Evolutionary conservation across 2,113 vertebrate species (phyloP).

Genomic region (Cephalopterus ornatus): DNA sequence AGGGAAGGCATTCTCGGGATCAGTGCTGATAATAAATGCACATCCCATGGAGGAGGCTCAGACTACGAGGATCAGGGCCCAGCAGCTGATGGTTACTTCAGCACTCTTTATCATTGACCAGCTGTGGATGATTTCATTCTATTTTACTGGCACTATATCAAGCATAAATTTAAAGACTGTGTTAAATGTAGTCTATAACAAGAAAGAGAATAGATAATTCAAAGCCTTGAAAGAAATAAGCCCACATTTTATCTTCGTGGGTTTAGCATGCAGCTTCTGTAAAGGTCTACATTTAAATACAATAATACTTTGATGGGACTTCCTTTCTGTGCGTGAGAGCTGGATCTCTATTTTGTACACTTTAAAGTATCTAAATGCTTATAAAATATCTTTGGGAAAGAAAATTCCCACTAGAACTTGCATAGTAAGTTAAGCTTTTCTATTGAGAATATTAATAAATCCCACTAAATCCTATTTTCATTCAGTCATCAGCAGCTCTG

Average conservation of each 20-base stretch:
- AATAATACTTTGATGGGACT: conserved; percentile 33
- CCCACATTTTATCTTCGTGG: neutral
- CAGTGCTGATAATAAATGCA: neutral
- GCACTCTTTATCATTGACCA: conserved; percentile 15
- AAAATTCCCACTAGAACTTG: conserved; percentile 51
- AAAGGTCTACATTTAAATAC: conserved; percentile 10
- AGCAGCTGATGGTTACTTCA: neutral
- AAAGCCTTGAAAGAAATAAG: conserved; percentile 31
- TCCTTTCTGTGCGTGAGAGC: conserved; percentile 23
- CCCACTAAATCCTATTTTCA: conserved; percentile 50
- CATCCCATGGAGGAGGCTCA: neutral
- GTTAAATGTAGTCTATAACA: conserved; percentile 43
- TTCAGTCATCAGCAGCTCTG: conserved; percentile 36
- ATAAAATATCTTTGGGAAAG: conserved; percentile 45
- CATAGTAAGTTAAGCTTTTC: conserved; percentile 50
- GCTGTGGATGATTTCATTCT: conserved; percentile 43
- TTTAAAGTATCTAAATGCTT: conserved; percentile 47
- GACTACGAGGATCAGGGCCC: neutral
- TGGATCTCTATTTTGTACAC: neutral
- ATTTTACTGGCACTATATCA: conserved; percentile 5
- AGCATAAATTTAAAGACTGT: conserved; percentile 50
- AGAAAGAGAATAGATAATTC: neutral
- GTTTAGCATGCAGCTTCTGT: conserved; percentile 4
- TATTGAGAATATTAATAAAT: conserved; percentile 60
- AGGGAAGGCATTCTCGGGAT: neutral